Base-by-base conservation (phyloP, 2,888 invertebrate genomes). In the Caenorhabditis virilis region DNA sequence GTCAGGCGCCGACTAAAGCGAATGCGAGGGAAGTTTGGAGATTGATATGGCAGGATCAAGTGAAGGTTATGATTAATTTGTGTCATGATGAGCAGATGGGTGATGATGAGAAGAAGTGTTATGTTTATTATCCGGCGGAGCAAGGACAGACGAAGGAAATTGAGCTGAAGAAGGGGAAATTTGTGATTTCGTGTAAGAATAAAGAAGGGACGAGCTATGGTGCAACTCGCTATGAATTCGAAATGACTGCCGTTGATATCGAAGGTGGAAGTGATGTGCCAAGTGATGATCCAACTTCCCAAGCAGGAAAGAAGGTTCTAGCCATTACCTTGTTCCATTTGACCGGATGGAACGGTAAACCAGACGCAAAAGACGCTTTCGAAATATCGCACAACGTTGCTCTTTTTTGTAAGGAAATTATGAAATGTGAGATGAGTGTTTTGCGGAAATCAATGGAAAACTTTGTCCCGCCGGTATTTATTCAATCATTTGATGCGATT, bases 41-140 rank as follows among this genome's bases (percentile, higher is more conserved):
- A 20, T 25, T 36, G 5, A 36, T 65, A 2, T 45, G 50, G 22
- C 33, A 66, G 55, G 69, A 69, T 46, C 41, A 46, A 15, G 33
- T 51, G n/a, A 48, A 47, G 36, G 18, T 65, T 16, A 47, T 69
- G 22, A 36, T 62, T 5, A 51, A 48, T 16, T 23, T 69, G n/a
- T 52, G 48, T 11, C 42, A 42, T 18, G 62, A 62, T 23, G 56
- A 62, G 7, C 52, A 62, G 23, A 48, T 56, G 25, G 45, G 56
- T 18, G 56, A 56, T 5, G 66, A 66, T 42, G 49, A 55, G 2
- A 35, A 46, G 15, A 66, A 66, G 27, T 69, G 69, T 50, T 69
- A 50, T 38, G 43, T 42, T 9, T 69, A 66, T 55, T 69, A 62
- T 54, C 62, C 65, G 11, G 56, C 43, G 4, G 64, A 69, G 48